These are phyloP conservation scores for Amyelois transitella DNA, from an alignment of 1,140 invertebrate species.

Conservation along the genomic window DNA sequence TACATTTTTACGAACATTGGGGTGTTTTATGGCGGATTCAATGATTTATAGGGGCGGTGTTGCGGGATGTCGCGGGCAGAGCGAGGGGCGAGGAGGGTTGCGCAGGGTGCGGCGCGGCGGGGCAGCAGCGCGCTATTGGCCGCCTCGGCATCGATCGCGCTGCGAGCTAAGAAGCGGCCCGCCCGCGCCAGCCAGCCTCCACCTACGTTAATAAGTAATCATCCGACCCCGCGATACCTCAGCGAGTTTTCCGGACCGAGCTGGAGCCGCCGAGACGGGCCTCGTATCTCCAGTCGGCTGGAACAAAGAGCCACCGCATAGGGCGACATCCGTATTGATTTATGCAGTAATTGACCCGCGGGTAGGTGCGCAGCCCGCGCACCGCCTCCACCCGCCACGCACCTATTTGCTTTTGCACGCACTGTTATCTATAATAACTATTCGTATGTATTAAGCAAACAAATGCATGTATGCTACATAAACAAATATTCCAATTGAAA, in stretches of 20 bases:
- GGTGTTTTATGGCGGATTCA: constrained; percentile 70
- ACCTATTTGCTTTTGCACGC: constrained; percentile 51
- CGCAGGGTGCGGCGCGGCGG: constrained; percentile 45
- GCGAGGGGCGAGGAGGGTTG: constrained; percentile 47
- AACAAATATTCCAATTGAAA: background rate
- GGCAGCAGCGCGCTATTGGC: constrained; percentile 67
- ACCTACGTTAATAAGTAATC: constrained; percentile 75
- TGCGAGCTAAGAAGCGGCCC: constrained; percentile 55
- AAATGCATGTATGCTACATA: constrained; percentile 23
- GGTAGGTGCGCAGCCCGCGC: constrained; percentile 61
- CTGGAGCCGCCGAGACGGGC: constrained; percentile 67
- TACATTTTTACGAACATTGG: constrained; percentile 71
- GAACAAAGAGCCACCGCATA: constrained; percentile 69
- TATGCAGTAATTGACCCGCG: constrained; percentile 71
- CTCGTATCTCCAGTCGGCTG: constrained; percentile 62
- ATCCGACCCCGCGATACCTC: constrained; percentile 69
- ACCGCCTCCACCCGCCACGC: constrained; percentile 43
- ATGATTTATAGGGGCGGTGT: constrained; percentile 71
- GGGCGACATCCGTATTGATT: constrained; percentile 72
- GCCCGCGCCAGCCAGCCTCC: constrained; percentile 68
- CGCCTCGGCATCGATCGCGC: constrained; percentile 69
- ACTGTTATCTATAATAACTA: constrained; percentile 34
- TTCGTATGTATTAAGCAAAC: constrained; percentile 25
- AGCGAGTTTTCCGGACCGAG: constrained; percentile 65
- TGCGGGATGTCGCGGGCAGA: constrained; percentile 31